phyloP scores from a whole-genome alignment of 1,140 invertebrate genomes.

The Trichoplusia ni region DNA sequence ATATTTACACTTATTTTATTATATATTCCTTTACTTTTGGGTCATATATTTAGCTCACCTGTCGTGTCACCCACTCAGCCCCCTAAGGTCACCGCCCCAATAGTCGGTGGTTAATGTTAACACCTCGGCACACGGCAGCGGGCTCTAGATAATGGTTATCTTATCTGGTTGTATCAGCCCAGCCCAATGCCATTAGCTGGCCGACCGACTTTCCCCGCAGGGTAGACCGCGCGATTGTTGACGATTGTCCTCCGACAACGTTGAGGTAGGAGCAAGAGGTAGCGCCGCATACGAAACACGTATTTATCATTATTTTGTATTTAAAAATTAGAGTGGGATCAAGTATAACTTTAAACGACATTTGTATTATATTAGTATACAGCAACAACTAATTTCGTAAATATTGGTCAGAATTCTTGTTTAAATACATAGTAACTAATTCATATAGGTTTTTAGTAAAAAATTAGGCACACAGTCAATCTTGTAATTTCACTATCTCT shows the following conservation, averaged over 20 bases:
- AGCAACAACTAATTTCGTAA: no score
- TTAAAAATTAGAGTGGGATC: background rate
- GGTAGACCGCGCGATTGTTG: slow-evolving; percentile 41
- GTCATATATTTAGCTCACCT: background rate
- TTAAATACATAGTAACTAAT: no score
- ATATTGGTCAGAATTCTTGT: no score
- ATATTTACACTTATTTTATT: background rate
- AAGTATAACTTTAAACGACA: no score
- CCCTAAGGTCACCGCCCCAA: slow-evolving; percentile 8
- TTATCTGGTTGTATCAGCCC: slow-evolving; percentile 55
- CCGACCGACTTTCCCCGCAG: slow-evolving; percentile 65
- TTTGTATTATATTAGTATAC: no score
- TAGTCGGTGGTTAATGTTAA: slow-evolving; percentile 24
- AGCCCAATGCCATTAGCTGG: slow-evolving; percentile 51
- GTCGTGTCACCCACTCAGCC: background rate
- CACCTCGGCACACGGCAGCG: slow-evolving; percentile 20
- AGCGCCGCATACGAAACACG: slow-evolving; percentile 4
- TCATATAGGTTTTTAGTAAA: no score
- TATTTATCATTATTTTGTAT: background rate
- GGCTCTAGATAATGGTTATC: slow-evolving; percentile 55
- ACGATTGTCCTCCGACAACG: slow-evolving; percentile 44
- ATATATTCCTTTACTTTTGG: background rate
- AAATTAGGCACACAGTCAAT: no score
- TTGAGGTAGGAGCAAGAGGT: slow-evolving; percentile 3
- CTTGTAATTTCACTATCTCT: no score